Conservation (phyloP, 2,797 vertebrate species). For the Loris lydekkerianus region DNA sequence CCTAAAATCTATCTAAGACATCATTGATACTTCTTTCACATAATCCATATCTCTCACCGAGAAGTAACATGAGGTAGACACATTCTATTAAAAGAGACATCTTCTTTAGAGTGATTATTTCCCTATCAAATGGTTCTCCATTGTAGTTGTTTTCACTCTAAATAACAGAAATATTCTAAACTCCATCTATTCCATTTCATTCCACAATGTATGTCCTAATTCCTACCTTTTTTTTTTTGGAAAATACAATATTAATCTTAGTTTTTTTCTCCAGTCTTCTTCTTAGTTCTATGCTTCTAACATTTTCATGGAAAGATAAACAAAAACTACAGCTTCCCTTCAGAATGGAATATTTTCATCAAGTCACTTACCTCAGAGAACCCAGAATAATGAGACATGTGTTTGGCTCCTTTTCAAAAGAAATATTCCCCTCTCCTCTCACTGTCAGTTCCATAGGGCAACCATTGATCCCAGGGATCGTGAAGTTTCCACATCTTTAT, state of each 20-base stretch:
- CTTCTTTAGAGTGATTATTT: slow-evolving; percentile 22
- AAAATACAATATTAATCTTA: slow-evolving; percentile 39
- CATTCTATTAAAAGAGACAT: background rate
- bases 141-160: background rate
- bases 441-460: slow-evolving; percentile 8
- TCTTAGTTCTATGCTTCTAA: slow-evolving; percentile 35
- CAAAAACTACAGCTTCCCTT: slow-evolving; percentile 46
- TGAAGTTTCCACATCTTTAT: slow-evolving; percentile 56
- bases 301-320: slow-evolving; percentile 12
- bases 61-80: background rate
- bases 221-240: background rate
- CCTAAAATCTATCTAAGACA: background rate
- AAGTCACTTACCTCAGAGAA: slow-evolving; percentile 50
- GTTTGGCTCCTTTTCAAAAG: slow-evolving; percentile 75
- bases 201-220: background rate
- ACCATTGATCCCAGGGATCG: slow-evolving; percentile 50
- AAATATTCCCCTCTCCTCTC: slow-evolving; percentile 49
- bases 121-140: background rate
- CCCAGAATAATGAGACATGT: slow-evolving; percentile 57
- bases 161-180: background rate
- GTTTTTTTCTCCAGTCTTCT: slow-evolving; percentile 22
- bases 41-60: background rate
- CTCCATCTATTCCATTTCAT: background rate
- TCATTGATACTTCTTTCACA: background rate
- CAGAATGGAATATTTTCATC: slow-evolving; percentile 12